phyloP scores from a whole-genome alignment of 1,140 invertebrate species.

The Drosophila virilis region DNA sequence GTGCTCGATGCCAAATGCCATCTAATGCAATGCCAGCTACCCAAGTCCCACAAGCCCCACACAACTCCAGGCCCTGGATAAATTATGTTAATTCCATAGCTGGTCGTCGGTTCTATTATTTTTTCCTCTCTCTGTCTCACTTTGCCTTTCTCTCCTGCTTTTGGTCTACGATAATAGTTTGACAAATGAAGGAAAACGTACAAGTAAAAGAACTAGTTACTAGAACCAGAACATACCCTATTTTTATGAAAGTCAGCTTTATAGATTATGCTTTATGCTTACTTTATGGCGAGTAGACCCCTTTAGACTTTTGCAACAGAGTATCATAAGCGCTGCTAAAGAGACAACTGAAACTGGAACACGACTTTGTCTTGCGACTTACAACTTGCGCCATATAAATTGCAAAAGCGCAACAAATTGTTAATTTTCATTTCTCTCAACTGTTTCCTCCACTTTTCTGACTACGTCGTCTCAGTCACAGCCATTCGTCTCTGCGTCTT shows the following conservation, averaged over 20 bases:
- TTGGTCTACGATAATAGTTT: slow-evolving; percentile 60
- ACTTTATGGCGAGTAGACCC: not conserved
- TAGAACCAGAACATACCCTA: slow-evolving; percentile 1
- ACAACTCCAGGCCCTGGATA: slow-evolving; percentile 52
- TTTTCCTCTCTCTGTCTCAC: not conserved
- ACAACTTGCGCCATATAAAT: slow-evolving; percentile 71
- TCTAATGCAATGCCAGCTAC: slow-evolving; percentile 27
- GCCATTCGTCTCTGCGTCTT: slow-evolving; percentile 23
- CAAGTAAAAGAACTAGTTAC: slow-evolving; percentile 13
- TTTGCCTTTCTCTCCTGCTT: slow-evolving; percentile 16
- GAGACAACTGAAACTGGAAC: slow-evolving; percentile 38
- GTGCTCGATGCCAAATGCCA: slow-evolving; percentile 17
- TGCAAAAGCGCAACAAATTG: slow-evolving; percentile 80
- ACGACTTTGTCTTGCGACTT: slow-evolving; percentile 48
- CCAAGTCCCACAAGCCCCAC: slow-evolving; percentile 27
- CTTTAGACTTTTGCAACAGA: not conserved
- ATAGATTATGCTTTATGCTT: too few relatives aligned
- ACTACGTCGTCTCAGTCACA: slow-evolving; percentile 1
- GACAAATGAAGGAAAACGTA: slow-evolving; percentile 66
- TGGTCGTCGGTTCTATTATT: slow-evolving; percentile 33
- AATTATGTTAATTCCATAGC: slow-evolving; percentile 74
- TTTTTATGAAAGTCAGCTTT: too few relatives aligned
- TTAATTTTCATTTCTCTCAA: slow-evolving; percentile 71
- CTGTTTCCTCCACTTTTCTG: slow-evolving; percentile 18
- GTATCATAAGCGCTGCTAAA: slow-evolving; percentile 9